Evolutionary conservation across 2,113 vertebrate species (phyloP), one percentile per base, ranked within the genome.

Genomic region (Bombycilla garrulus): DNA sequence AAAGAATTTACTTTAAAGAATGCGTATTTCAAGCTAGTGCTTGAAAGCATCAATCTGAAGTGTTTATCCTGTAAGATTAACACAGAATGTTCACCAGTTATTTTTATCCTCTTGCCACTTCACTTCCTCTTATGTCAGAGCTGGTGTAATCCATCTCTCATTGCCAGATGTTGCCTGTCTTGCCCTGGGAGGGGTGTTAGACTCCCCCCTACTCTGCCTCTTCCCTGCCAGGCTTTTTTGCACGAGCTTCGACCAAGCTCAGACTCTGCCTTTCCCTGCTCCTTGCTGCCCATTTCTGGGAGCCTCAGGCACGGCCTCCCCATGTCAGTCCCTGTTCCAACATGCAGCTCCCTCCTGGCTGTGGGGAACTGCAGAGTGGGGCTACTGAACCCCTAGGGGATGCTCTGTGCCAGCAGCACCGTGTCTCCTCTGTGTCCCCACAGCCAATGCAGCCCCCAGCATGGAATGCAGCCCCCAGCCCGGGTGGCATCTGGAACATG

Each of bases 401-500:
- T n/a, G 29, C 53, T 13, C 44, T 40, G 29, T 33, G 76, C 45
- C 42, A 17, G 21, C 2, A 2, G 38, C 12, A 2, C 53, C 0
- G 3, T 4, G 3, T 25, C 35, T 53, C 70, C 29, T n/a, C 29
- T 22, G 54, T 23, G 60, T 62, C 47, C 58, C 47, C 47, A 5
- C 5, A 5, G 50, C 35, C 3, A 3, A 0, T 5, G 26, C 31
- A 58, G 66, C 51, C 14, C 53, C 50, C 4, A 10, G 35, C 45
- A n/a, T n/a, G n/a, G n/a, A 3, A 0, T 5, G 26, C 31, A 58
- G 66, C 51, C 14, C 53, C 50, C 4, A 10, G 35, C 45, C 50
- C 18, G 40, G 36, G 5, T 4, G 26, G 36, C 3, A 5, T 17
- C 38, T 31, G 66, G 24, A 12, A 4, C 0, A 0, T 4, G 3